A percentile compares a stretch with the other conserved stretches of the same genome.
Conservation (phyloP, 2,113 vertebrate genomes). For the Toxostoma redivivum region DNA sequence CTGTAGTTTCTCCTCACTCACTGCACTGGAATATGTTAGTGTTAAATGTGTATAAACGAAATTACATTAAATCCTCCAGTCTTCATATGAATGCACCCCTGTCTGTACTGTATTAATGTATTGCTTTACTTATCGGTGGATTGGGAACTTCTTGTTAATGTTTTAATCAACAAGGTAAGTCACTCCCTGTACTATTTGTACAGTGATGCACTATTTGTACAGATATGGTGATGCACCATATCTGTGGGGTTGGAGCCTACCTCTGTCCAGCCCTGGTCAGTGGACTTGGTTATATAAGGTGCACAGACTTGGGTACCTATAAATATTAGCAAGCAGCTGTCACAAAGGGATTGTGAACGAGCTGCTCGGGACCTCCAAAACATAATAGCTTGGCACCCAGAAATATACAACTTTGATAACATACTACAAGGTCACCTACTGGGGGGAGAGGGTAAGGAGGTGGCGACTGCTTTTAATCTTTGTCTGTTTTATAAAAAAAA, state of each 20-base stretch:
- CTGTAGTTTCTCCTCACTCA: background rate
- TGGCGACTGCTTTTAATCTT: background rate
- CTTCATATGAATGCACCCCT: rapidly evolving
- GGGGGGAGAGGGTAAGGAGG: background rate
- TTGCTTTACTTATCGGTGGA: background rate
- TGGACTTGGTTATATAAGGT: background rate
- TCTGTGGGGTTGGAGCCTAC: background rate
- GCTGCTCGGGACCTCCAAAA: background rate
- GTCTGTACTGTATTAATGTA: background rate
- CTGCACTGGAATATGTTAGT: background rate
- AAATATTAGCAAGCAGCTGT: slow-evolving; percentile 23
- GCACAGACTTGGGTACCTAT: background rate
- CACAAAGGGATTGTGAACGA: background rate
- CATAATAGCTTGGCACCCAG: background rate
- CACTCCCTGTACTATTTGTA: background rate
- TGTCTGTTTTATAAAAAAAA: background rate
- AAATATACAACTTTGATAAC: background rate
- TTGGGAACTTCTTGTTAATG: background rate
- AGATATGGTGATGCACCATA: background rate
- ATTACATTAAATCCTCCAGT: background rate
- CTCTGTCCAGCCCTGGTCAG: background rate
- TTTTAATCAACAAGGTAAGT: background rate
- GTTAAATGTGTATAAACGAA: background rate
- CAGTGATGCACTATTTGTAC: no score
- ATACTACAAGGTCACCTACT: background rate